Percentiles rank a stretch among this genome's conserved stretches.
Conservation (phyloP, 2,797 vertebrate genomes). For the Peromyscus attwateri region DNA sequence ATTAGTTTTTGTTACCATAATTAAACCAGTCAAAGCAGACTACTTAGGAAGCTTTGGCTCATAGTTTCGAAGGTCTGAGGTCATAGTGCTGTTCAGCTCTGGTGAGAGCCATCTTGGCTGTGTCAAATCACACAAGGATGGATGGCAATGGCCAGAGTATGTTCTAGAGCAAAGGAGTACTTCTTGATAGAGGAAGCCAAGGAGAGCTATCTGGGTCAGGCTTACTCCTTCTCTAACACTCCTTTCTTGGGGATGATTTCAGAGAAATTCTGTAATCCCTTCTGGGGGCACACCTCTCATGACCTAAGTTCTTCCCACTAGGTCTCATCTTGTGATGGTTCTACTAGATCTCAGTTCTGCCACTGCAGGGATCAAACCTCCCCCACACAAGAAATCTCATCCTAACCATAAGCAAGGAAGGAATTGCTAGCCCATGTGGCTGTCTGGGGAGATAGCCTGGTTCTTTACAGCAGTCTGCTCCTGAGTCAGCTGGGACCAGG, state of each 20-base stretch:
- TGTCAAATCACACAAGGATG: background rate
- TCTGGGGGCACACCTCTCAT: no score
- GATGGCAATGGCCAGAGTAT: background rate
- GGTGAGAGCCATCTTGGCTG: background rate
- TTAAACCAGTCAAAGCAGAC: background rate
- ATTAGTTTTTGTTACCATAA: background rate
- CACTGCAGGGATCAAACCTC: no score
- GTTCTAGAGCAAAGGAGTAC: background rate
- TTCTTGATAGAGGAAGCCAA: background rate
- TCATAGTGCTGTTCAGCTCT: background rate
- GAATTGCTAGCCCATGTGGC: background rate
- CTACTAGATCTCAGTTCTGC: background rate
- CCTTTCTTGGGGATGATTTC: background rate
- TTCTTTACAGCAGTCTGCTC: fast-evolving
- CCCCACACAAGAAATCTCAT: background rate
- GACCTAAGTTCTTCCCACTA: background rate
- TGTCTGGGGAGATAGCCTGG: background rate
- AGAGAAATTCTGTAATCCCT: background rate
- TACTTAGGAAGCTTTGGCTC: background rate
- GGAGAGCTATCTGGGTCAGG: background rate
- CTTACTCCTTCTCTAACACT: background rate
- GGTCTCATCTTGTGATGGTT: background rate
- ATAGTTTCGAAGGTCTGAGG: background rate
- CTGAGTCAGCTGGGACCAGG: background rate
- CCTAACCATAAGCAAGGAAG: background rate